Evolutionary conservation across 2,888 invertebrate species (phyloP).

Genomic region (Acanthococcus lagerstroemiae): DNA sequence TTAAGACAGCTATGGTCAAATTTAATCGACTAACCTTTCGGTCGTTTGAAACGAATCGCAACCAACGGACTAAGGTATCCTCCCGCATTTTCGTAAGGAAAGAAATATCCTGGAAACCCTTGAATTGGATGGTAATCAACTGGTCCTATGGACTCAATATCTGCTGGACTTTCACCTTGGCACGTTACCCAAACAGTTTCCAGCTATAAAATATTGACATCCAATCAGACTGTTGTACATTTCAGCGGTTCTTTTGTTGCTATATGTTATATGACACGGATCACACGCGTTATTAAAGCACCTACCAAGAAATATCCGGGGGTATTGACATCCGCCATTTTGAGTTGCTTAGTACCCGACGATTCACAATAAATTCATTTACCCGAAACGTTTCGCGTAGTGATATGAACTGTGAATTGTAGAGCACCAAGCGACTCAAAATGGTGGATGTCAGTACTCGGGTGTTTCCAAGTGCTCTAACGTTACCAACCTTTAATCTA

Average conservation of each 20-base stretch:
- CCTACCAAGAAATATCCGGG: background rate
- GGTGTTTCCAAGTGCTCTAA: background rate
- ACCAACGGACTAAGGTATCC: conserved; percentile 83
- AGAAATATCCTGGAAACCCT: conserved; percentile 82
- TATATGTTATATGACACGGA: background rate
- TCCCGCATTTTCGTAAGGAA: conserved; percentile 75
- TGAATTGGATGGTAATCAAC: conserved; percentile 67
- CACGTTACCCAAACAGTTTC: conserved; percentile 87
- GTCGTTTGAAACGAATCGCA: conserved; percentile 72
- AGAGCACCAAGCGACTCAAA: background rate
- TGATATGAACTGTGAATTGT: too few relatives aligned
- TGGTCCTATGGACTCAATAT: conserved; percentile 80
- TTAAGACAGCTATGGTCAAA: too few relatives aligned
- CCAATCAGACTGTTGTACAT: background rate
- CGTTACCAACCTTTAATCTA: background rate
- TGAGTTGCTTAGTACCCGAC: background rate
- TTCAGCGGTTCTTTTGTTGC: background rate
- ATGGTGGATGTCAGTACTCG: background rate
- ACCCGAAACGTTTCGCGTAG: too few relatives aligned
- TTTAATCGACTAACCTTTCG: too few relatives aligned
- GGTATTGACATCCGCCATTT: background rate
- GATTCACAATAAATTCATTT: too few relatives aligned
- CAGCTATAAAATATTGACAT: conserved; percentile 36
- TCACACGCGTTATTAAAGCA: background rate
- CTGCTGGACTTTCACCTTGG: conserved; percentile 85